Base-by-base conservation (phyloP, 1,140 invertebrate species). In the Leptestheria dahalacensis region DNA sequence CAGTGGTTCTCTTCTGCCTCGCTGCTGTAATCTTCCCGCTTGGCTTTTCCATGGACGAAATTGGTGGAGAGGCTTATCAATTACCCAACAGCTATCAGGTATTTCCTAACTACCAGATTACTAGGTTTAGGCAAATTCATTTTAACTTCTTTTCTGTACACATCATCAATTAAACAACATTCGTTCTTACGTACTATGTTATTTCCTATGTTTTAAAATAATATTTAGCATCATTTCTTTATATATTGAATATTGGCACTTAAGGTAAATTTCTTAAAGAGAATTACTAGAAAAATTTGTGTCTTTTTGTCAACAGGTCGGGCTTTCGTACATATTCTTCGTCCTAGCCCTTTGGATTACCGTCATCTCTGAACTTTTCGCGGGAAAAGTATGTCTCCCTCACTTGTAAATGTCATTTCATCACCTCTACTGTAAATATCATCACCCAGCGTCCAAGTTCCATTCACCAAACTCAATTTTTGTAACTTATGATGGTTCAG, bases 21-120 rank as follows among this genome's bases (percentile, higher is more conserved):
- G 91, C 91, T 60, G 91, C 92, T 57, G 91, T 97, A 1, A 91
- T 96, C 67, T 95, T 97, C 70, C 92, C 92, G 15, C 86, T 95
- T 79, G 91, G 91, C 24, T 97, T 97, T 69, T 84, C 93, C 72
- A 86, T 94, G 25, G 86, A 93, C 71, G 88, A 94, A 72, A 96
- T 97, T 66, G 91, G 91, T 54, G 92, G 92, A 2, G 88, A 94
- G 70, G 86, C 91, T 1, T 97, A 94, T 70, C 92, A 96, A 67
- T 74, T 97, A 28, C 93, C 92, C 2, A 93, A 91, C 72, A 93
- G 88, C 63, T 90, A 92, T 71, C 65, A 69, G 62, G 33, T 41
- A 41, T n/a, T n/a, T n/a, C n/a, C n/a, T n/a, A n/a, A n/a, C n/a
- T n/a, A n/a, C n/a, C n/a, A n/a, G n/a, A n/a, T n/a, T n/a, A n/a